A percentile compares a stretch with the other conserved stretches of the same genome.
These are phyloP conservation scores for Geococcyx californianus DNA, from an alignment of 2,113 vertebrate genomes.

Conservation along the genomic window DNA sequence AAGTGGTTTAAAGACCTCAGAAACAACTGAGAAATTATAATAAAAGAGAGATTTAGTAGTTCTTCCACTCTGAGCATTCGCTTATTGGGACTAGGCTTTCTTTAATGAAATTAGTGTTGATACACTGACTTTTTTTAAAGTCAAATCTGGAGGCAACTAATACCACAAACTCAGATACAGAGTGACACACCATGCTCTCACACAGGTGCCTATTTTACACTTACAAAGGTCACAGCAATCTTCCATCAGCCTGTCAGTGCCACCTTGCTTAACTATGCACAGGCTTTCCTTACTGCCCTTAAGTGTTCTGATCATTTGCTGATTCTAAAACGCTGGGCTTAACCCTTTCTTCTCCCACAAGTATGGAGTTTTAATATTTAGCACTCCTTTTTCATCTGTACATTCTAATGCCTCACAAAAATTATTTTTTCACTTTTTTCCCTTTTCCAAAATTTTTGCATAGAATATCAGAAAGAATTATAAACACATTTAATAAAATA, in stretches of 20 bases:
- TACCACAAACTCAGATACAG: too few species aligned
- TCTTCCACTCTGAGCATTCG: neutral
- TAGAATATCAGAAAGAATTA: neutral
- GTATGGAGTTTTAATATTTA: neutral
- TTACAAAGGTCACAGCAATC: too few species aligned
- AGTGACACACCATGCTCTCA: too few species aligned
- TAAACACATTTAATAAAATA: neutral
- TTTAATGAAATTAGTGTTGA: neutral
- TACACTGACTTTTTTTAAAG: neutral
- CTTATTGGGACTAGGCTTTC: neutral
- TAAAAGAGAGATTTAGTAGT: neutral
- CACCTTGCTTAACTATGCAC: too few species aligned
- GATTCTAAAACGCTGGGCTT: too few species aligned
- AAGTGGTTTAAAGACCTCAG: neutral
- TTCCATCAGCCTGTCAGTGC: too few species aligned
- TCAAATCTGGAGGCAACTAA: too few species aligned
- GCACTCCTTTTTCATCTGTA: neutral
- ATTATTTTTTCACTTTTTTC: neutral
- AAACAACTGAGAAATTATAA: neutral
- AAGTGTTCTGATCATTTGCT: too few species aligned
- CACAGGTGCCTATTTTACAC: too few species aligned
- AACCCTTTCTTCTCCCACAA: too few species aligned
- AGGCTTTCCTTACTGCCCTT: too few species aligned
- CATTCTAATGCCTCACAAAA: neutral
- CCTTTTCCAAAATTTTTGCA: neutral